Evolutionary conservation across 1,140 invertebrate species (phyloP).

Genomic region (Zaprionus gabonicus): DNA sequence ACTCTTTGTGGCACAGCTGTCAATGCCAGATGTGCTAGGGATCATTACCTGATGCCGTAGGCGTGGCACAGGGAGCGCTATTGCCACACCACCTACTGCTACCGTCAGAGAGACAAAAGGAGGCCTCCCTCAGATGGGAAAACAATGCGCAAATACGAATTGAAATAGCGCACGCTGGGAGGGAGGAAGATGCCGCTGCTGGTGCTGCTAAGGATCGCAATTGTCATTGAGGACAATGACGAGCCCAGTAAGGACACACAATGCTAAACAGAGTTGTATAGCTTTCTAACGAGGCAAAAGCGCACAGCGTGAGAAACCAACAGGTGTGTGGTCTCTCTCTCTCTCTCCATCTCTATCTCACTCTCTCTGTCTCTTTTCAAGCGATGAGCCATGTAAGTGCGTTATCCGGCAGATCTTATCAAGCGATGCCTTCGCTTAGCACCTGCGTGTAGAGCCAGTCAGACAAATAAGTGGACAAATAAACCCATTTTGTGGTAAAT

Average conservation of each 20-base stretch:
- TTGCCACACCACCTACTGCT: conserved; percentile 47
- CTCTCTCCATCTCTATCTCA: neutral
- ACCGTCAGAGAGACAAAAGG: conserved; percentile 14
- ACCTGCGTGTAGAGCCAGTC: conserved; percentile 53
- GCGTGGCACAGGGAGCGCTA: conserved; percentile 31
- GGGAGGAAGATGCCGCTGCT: neutral
- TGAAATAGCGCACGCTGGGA: conserved; percentile 49
- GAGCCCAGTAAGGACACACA: conserved; percentile 17
- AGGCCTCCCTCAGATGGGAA: neutral
- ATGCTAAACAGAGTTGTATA: conserved; percentile 41
- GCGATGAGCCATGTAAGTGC: conserved; percentile 9
- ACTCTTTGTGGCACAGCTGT: conserved; percentile 9
- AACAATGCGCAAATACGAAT: conserved; percentile 47
- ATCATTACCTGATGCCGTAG: conserved; percentile 30
- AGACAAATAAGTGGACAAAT: conserved; percentile 51
- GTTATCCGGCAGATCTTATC: conserved; percentile 56
- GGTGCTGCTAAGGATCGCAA: conserved; percentile 30
- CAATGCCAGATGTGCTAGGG: conserved; percentile 26
- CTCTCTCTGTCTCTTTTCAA: neutral
- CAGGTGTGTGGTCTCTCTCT: conserved; percentile 31
- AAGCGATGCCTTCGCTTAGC: conserved; percentile 47
- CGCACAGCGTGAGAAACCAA: conserved; percentile 35
- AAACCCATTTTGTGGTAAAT: conserved; percentile 78
- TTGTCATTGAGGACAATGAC: conserved; percentile 25
- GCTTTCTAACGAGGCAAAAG: conserved; percentile 25